Percentiles rank a stretch among this genome's conserved stretches.
Evolutionary conservation across 2,113 vertebrate species (phyloP).

Genomic region (Himantopus leucocephalus): DNA sequence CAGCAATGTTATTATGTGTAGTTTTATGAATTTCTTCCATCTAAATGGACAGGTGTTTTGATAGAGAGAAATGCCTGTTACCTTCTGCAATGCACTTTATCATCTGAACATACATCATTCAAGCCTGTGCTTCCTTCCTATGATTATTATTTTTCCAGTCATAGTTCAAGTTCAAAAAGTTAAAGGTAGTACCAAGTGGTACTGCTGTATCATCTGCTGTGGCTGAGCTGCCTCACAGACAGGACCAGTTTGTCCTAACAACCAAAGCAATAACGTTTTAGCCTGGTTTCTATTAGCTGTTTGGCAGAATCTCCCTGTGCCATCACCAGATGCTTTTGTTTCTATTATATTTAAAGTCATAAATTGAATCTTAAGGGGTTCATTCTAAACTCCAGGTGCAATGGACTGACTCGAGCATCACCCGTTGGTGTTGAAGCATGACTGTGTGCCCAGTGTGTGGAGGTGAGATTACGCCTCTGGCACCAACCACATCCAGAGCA

Average conservation of each 20-base stretch:
- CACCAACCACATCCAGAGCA: not conserved
- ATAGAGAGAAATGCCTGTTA: not conserved
- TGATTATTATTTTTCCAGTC: not conserved
- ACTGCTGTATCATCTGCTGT: not conserved
- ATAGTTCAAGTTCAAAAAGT: not conserved
- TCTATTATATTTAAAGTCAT: not conserved
- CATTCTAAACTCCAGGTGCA: not conserved
- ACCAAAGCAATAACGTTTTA: not conserved
- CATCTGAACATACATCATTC: not conserved
- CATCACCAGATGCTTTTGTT: not conserved
- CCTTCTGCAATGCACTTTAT: not conserved
- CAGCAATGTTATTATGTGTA: not conserved
- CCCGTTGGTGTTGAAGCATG: fast-evolving
- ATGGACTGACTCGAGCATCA: not conserved
- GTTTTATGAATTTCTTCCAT: not conserved
- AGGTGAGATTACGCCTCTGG: not conserved
- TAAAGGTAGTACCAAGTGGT: not conserved
- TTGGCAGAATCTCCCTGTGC: not conserved
- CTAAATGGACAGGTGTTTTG: not conserved
- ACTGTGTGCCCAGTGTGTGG: fast-evolving
- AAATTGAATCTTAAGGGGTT: not conserved
- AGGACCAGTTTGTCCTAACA: not conserved
- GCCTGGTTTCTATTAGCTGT: not conserved
- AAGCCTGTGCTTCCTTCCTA: not conserved
- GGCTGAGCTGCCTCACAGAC: not conserved